Conservation (phyloP, 2,797 vertebrate genomes). For the Macropus fuliginosus region DNA sequence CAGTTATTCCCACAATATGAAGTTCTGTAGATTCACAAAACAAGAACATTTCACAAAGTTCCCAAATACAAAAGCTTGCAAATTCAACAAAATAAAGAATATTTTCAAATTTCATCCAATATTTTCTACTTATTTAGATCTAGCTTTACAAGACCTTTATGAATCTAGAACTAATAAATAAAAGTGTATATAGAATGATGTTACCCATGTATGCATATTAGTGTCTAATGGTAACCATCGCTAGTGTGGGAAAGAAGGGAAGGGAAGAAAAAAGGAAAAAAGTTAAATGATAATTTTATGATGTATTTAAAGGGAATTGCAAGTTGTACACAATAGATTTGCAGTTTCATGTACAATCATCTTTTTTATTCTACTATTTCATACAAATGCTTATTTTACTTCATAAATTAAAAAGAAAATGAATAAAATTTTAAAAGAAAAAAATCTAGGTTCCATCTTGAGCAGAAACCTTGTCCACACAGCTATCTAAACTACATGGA, state of each 20-base stretch:
- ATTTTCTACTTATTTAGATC: neutral
- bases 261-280: neutral
- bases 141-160: neutral
- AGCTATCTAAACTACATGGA: neutral
- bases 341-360: neutral
- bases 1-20: neutral
- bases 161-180: neutral
- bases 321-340: neutral
- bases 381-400: neutral
- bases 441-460: neutral
- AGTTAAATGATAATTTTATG: neutral
- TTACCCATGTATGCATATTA: neutral
- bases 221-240: neutral
- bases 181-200: neutral
- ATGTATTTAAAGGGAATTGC: neutral
- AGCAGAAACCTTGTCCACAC: neutral
- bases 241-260: fast-evolving
- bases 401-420: neutral
- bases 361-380: neutral
- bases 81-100: neutral
- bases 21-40: neutral
- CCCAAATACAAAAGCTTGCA: neutral
- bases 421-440: neutral
- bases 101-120: neutral
- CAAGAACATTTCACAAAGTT: neutral